A percentile compares a stretch with the other conserved stretches of the same genome.
Evolutionary conservation across 2,797 vertebrate genomes (phyloP).

Genomic region (Emydoidea blandingii): DNA sequence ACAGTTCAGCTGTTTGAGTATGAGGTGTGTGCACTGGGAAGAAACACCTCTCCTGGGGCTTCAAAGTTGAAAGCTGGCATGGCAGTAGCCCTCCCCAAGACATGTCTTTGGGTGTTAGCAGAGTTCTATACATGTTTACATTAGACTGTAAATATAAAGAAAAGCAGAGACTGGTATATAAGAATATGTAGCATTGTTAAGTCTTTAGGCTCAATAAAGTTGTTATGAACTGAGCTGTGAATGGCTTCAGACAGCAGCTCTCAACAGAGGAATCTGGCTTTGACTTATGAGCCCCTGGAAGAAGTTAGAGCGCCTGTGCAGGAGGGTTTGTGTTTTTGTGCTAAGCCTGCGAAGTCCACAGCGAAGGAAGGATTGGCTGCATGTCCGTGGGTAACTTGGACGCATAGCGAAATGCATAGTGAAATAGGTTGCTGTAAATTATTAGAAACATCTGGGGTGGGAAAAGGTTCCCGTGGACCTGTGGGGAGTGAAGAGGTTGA

Average conservation of each 20-base stretch:
- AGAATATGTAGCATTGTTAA: background rate
- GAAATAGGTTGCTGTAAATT: background rate
- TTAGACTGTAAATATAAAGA: background rate
- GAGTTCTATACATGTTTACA: background rate
- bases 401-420: background rate
- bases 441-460: background rate
- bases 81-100: background rate
- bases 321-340: background rate
- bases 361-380: background rate
- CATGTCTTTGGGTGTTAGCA: background rate
- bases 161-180: background rate
- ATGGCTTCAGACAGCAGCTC: background rate
- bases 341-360: background rate
- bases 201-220: background rate
- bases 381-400: background rate
- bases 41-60: conserved; percentile 9
- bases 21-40: background rate
- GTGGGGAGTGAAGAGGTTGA: background rate
- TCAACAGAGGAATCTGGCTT: background rate
- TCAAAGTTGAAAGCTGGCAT: background rate
- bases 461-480: background rate
- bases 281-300: background rate
- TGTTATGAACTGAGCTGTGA: background rate
- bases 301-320: background rate
- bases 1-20: background rate